Base-by-base conservation (phyloP, 1,140 invertebrate genomes). In the Diachasma alloeum region DNA sequence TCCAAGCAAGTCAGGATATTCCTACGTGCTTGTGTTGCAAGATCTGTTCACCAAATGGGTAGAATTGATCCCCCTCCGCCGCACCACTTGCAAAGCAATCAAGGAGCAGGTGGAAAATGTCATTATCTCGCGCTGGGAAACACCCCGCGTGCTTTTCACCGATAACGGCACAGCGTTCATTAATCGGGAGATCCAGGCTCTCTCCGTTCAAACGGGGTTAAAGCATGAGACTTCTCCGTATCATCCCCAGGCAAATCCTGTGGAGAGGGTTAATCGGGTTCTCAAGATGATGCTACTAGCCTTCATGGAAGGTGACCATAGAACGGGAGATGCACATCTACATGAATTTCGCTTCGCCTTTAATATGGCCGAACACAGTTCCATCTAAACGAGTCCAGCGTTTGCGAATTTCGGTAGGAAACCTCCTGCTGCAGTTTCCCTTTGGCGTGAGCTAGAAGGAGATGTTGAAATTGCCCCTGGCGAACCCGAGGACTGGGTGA, bases 221-320 rank as follows among this genome's bases (percentile, higher is more conserved):
- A 67, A 31, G 10, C n/a, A 22, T 2, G 17, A 36, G 17, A 82
- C 79, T 0, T 81, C 84, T 0, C 22, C 82, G 0, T 90, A 90
- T 75, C 87, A 88, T 74, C 84, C 89, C 10, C 80, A 85, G 68
- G 77, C 83, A 0, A 90, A 90, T 72, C 83, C 83, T 0, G 84
- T 85, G 0, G 90, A 91, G 77, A 73, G 89, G 15, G 83, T 84
- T 8, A 91, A 90, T 77, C 56, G 86, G 8, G 85, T 87, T 26
- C 26, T 91, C 0, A 90, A 90, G 71, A 76, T 79, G 1, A 84
- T 85, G 78, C 56, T 91, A 0, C 70, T 82, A 0, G 85, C 86
- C 5, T 81, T 84, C 9, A 82, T 89, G 0, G 74, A 81, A 9
- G 67, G 82, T 0, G 77, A 87, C 37, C 87, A 90, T 72, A 37